Base-by-base conservation (phyloP, 1,140 invertebrate species). In the Holotrichia oblita region DNA sequence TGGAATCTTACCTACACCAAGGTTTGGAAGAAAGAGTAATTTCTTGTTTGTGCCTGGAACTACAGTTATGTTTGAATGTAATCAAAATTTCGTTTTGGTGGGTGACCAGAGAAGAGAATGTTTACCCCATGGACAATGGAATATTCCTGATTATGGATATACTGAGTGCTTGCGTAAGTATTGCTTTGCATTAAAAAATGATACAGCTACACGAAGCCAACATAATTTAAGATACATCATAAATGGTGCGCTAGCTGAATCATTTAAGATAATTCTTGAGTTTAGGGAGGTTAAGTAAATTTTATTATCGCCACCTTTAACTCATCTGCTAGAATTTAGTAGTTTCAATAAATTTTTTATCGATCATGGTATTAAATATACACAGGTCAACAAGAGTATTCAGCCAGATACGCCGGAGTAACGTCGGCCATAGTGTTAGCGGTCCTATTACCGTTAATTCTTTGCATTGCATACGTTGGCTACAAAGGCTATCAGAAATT, bases 131-230 rank as follows among this genome's bases (percentile, higher is more conserved):
- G 94, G 96, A 74, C 87, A 92, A 84, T 96, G 97, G 97, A 93
- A 96, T 84, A 82, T 93, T 27, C 94, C 95, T 0, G 91, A 93
- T 79, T 93, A 93, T 85, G 95, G 95, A 73, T 95, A 94, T 83
- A 96, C 94, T 0, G 93, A 95, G 86, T 97, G 96, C 86, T 89
- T 97, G 87, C 93, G 95, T 97, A 88, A 96, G 95, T 94, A 86
- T 80, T 77, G 17, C 41, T 41, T 61, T 77, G 17, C 74, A 41
- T 77, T 78, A 40, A 34, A 34, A 34, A 34, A 34, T 34, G 27
- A 34, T 34, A 4, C 27, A 34, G 27, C 27, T 34, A 34, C 4
- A n/a, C n/a, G n/a, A n/a, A n/a, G n/a, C n/a, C n/a, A n/a, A n/a
- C n/a, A n/a, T n/a, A n/a, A n/a, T n/a, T 34, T 34, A 34, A 34